Evolutionary conservation across 2,797 vertebrate species (phyloP).

Genomic region (Sebastes hopkinsi): DNA sequence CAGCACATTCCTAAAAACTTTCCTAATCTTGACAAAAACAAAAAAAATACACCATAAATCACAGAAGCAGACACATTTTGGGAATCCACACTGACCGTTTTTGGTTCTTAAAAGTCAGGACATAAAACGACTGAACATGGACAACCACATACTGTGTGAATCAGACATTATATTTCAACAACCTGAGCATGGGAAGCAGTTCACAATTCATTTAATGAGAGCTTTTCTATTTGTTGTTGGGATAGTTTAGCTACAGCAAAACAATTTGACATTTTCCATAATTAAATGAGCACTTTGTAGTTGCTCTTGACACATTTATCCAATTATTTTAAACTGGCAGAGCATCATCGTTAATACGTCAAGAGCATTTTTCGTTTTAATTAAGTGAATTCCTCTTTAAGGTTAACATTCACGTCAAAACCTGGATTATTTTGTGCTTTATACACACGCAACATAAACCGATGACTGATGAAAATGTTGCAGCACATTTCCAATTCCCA

Average conservation of each 20-base stretch:
- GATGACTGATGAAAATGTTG: constrained; percentile 34
- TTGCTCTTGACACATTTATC: constrained; percentile 16
- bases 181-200: constrained; percentile 62
- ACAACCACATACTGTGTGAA: constrained; percentile 16
- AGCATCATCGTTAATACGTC: constrained; percentile 17
- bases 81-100: constrained; percentile 50
- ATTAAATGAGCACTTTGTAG: constrained; percentile 28
- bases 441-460: constrained; percentile 22
- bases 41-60: constrained; percentile 9
- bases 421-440: constrained; percentile 51
- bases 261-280: constrained; percentile 17
- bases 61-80: constrained; percentile 42
- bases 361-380: constrained; percentile 1
- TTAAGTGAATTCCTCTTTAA: constrained; percentile 16
- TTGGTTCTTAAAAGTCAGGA: constrained; percentile 59
- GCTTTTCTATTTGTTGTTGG: constrained; percentile 34
- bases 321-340: constrained; percentile 30
- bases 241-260: constrained; percentile 26
- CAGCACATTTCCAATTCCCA: constrained; percentile 31
- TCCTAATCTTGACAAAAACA: constrained; percentile 26
- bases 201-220: constrained; percentile 1
- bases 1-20: constrained; percentile 30
- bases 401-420: constrained; percentile 58
- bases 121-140: constrained; percentile 2
- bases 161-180: constrained; percentile 34